These are phyloP conservation scores for Ditula angustiorana DNA, from an alignment of 2,888 invertebrate species.

Conservation along the genomic window DNA sequence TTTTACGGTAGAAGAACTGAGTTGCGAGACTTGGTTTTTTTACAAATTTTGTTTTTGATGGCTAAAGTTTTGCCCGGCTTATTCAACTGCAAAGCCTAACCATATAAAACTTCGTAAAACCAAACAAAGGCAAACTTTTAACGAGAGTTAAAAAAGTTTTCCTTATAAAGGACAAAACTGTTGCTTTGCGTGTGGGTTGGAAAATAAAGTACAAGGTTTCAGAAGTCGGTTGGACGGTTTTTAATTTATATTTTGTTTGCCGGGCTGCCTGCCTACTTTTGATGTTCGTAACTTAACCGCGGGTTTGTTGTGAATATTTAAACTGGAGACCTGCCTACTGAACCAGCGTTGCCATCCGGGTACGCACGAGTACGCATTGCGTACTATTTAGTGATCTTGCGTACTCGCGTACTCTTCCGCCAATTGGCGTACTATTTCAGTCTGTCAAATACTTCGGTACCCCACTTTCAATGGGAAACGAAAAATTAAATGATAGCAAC, in stretches of 20 bases:
- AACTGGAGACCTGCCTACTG: background rate
- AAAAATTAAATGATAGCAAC: too few relatives aligned
- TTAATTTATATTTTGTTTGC: background rate
- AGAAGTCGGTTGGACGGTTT: background rate
- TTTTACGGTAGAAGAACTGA: too few relatives aligned
- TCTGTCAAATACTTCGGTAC: too few relatives aligned
- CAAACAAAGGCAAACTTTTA: constrained; percentile 46
- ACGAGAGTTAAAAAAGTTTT: constrained; percentile 47
- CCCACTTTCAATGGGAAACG: too few relatives aligned
- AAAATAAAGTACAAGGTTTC: constrained; percentile 8
- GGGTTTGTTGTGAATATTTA: background rate
- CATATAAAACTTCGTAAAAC: constrained; percentile 35
- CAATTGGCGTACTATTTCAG: too few relatives aligned
- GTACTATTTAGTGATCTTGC: too few relatives aligned
- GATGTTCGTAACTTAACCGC: background rate
- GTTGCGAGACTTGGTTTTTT: too few relatives aligned
- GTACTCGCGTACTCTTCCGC: too few relatives aligned
- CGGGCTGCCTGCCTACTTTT: background rate
- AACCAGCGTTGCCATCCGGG: too few relatives aligned
- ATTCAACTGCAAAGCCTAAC: constrained; percentile 15
- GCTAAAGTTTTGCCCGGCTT: constrained; percentile 2
- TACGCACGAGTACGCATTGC: too few relatives aligned
- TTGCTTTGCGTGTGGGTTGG: constrained; percentile 30
- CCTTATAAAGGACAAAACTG: constrained; percentile 36
- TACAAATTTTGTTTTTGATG: too few relatives aligned